Evolutionary conservation across 1,140 invertebrate species (phyloP), one percentile per base, ranked within the genome.

Genomic region (Anastatus disparis): DNA sequence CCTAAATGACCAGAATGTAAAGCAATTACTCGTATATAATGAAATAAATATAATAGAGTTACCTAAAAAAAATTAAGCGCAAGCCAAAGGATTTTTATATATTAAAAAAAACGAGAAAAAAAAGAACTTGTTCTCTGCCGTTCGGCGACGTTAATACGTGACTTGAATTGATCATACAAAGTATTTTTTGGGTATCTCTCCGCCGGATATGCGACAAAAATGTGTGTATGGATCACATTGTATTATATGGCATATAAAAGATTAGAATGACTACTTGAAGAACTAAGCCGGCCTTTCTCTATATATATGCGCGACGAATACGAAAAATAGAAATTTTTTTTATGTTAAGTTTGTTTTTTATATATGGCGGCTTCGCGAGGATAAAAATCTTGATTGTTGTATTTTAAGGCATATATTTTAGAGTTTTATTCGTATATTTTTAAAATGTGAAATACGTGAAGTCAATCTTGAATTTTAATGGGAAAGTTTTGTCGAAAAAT

Each of bases 111-210:
- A n/a, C 42, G 46, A 29, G 35, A 64, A 62, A 71, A 66, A 68
- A 77, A 76, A 74, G 75, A 81, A 79, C 76, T 70, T 75, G 79
- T 79, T 78, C 72, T 71, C 67, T n/a, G n/a, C n/a, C n/a, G n/a
- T n/a, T n/a, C 66, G 72, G 70, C 67, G 24, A 50, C 22, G 29
- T 31, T 26, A 62, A 72, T 75, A 83, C 82, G 82, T 83, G 82
- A 78, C 78, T 73, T 22, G 81, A 80, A 79, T 84, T 58, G 31
- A 40, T 38, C 58, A 59, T 69, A 73, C 73, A 59, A n/a, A 70
- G 55, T 64, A 78, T 82, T 81, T 82, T n/a, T n/a, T 82, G 72
- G 77, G 77, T 73, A 10, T n/a, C 26, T 3, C 75, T 76, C 63
- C 67, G 75, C 78, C 76, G 76, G 71, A 77, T 74, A 66, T 75